phyloP scores from a whole-genome alignment of 2,888 invertebrate species.

The Merodon equestris region DNA sequence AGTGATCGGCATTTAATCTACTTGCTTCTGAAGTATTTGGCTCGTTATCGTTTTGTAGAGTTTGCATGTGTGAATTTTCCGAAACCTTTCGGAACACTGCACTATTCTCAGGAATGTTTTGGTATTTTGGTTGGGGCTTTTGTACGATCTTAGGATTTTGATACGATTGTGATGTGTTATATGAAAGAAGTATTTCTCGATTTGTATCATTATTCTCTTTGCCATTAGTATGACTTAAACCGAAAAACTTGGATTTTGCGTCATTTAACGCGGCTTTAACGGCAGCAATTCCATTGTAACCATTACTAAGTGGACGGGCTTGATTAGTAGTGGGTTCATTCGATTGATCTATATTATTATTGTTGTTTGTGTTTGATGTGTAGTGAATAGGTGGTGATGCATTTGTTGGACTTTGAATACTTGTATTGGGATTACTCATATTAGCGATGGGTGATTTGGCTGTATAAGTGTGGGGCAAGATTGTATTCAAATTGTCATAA shows the following conservation, averaged over 20 bases:
- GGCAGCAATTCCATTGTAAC: conserved; percentile 74
- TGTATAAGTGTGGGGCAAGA: conserved; percentile 47
- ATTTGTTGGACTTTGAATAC: conserved; percentile 51
- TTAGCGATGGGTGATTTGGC: conserved; percentile 70
- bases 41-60: conserved; percentile 41
- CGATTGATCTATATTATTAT: conserved; percentile 52
- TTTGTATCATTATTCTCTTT: conserved; percentile 35
- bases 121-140: conserved; percentile 73
- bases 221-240: conserved; percentile 73
- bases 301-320: conserved; percentile 72
- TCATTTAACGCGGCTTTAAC: conserved; percentile 78
- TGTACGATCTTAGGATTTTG: conserved; percentile 60
- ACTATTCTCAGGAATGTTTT: conserved; percentile 75
- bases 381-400: conserved; percentile 57
- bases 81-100: conserved; percentile 71
- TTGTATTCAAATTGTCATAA: conserved; percentile 76
- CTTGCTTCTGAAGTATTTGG: conserved; percentile 49
- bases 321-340: conserved; percentile 44
- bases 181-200: conserved; percentile 37
- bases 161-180: conserved; percentile 48
- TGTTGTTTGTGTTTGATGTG: conserved; percentile 38
- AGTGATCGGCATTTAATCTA: conserved; percentile 50
- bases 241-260: conserved; percentile 78
- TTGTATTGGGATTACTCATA: conserved; percentile 57
- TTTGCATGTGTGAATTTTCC: conserved; percentile 43